Evolutionary conservation across 2,797 vertebrate genomes (phyloP).

Genomic region (Sebastes diploproa): DNA sequence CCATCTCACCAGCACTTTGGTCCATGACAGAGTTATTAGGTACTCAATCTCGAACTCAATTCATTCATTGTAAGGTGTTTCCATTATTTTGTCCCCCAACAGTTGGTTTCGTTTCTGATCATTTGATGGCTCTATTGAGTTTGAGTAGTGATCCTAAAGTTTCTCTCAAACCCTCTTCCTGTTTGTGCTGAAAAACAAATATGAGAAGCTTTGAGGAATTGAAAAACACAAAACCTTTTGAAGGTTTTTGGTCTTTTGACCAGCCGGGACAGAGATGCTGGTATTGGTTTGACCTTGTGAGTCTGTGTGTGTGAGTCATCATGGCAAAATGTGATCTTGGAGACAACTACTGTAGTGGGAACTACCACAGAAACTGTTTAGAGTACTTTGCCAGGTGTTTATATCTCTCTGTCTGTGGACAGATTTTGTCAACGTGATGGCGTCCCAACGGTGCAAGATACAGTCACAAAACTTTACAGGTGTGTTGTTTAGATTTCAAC

Average conservation of each 20-base stretch:
- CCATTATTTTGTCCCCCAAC: background rate
- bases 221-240: background rate
- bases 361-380: background rate
- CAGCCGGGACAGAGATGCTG: background rate
- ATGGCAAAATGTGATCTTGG: background rate
- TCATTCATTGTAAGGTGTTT: background rate
- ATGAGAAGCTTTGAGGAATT: background rate
- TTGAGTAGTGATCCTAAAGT: background rate
- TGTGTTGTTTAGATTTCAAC: background rate
- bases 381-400: background rate
- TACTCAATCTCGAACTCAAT: background rate
- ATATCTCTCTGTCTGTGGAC: background rate
- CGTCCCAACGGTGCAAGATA: background rate
- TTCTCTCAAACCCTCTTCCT: background rate
- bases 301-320: background rate
- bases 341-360: background rate
- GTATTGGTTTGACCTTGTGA: background rate
- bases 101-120: background rate
- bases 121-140: background rate
- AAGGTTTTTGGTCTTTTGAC: background rate
- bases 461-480: background rate
- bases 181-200: background rate
- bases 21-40: background rate
- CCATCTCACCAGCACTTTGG: background rate
- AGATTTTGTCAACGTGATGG: background rate